Evolutionary conservation across 2,113 vertebrate species (phyloP), one percentile per base, ranked within the genome.

Genomic region (Taurulus bubalis): DNA sequence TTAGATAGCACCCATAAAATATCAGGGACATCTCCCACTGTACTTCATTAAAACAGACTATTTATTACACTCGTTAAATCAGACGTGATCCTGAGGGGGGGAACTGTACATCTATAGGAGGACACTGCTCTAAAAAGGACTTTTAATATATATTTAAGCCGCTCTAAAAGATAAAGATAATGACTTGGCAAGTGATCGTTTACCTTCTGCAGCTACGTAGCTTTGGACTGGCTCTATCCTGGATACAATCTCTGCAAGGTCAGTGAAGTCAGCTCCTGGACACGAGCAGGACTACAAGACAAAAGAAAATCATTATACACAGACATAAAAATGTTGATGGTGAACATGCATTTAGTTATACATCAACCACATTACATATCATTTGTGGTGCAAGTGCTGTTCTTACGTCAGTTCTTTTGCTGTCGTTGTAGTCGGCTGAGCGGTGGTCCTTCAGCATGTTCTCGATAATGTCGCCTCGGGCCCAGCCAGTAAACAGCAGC

Each of bases 161-260:
- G 38, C 5, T 1, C 36, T 36, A 10, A 55, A 71, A 63, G 14
- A 58, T 24, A 40, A 68, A 2, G 11, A 20, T 10, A 42, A 38
- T 38, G 9, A 69, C 59, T 6, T 24, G 20, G 6, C 2, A 18
- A 32, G 38, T 10, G 26, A 60, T 59, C 38, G 9, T 30, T 91
- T 87, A 95, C 95, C 95, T 76, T 96, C 95, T 56, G 94, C 94
- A 0, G 94, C 94, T 3, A 95, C 81, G 20, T 95, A 97, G 90
- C 88, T 96, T 20, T 96, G 95, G 26, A 97, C 95, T 0, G 98
- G 97, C 69, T 99, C 97, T 3, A 98, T 99, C 66, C 97, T 94
- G 63, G 97, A 98, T 34, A 99, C 96, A 0, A 99, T 99, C 91
- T 99, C 98, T 0, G 98, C 98, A 78, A 99, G 93, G 91, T 99